phyloP scores from a whole-genome alignment of 2,888 invertebrate genomes.

The Drosophila affinis region DNA sequence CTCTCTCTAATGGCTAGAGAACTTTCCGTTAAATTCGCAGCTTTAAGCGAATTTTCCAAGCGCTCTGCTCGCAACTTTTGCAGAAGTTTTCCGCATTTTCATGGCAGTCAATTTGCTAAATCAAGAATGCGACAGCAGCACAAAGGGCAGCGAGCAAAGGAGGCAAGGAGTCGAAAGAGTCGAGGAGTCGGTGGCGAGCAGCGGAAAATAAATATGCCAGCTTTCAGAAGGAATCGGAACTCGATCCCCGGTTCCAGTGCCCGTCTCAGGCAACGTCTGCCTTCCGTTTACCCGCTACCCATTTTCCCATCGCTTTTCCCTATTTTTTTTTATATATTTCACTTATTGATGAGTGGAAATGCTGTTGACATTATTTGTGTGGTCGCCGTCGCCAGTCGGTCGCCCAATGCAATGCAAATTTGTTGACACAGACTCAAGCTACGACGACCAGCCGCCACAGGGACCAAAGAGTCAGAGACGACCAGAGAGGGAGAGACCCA shows the following conservation, averaged over 20 bases:
- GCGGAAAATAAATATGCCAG: constrained; percentile 43
- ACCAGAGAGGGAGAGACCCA: neutral
- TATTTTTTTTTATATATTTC: constrained; percentile 24
- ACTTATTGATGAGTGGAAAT: constrained; percentile 71
- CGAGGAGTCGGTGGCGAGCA: neutral
- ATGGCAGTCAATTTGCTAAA: constrained; percentile 49
- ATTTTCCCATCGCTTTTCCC: neutral
- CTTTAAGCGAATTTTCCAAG: constrained; percentile 24
- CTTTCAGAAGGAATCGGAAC: constrained; percentile 36
- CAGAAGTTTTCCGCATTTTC: constrained; percentile 42
- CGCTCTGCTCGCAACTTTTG: constrained; percentile 29
- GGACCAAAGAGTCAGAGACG: neutral
- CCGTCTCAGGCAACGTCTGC: neutral
- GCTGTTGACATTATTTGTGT: constrained; percentile 76
- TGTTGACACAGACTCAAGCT: constrained; percentile 49
- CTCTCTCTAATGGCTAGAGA: constrained; percentile 3
- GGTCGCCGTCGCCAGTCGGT: constrained; percentile 68
- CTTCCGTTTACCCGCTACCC: neutral
- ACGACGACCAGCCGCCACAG: constrained; percentile 1
- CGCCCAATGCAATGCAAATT: constrained; percentile 69
- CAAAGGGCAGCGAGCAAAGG: neutral
- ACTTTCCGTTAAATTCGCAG: constrained; percentile 28
- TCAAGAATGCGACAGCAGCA: constrained; percentile 43
- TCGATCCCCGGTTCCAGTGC: constrained; percentile 24
- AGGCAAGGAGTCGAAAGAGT: neutral